Evolutionary conservation across 2,797 vertebrate genomes (phyloP), one percentile per base, ranked within the genome.

Genomic region (Nyctalus aviator): DNA sequence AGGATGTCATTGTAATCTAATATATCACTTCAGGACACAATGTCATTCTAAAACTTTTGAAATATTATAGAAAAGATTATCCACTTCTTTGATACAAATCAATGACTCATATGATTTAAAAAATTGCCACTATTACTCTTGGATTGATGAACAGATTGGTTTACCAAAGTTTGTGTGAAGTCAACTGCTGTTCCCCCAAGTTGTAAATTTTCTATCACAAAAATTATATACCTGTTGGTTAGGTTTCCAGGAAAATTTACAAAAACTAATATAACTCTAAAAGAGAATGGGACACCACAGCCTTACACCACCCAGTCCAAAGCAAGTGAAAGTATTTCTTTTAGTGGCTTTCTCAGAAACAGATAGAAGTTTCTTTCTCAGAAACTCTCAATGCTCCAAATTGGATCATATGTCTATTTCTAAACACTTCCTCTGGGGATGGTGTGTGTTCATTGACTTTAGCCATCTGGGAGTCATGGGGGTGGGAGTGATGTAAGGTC

Each of bases 1-100:
- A 79, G 72, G 50, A 62, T 95, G 95, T 96, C 90, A 57, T 92
- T 95, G 73, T 94, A 89, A 92, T 95, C 68, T 94, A 95, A 97
- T 97, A 83, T 92, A 93, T 97, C 85, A 96, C 85, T 92, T 87
- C 20, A 86, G 79, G 90, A 95, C 35, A 96, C 55, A 91, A 59
- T 93, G 92, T 87, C 93, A 91, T 48, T 96, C 50, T 35, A 46
- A 46, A 81, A 87, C 77, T 89, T 94, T 69, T 95, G 75, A 96
- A 95, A 92, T 92, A 94, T 73, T 93, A 64, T 83, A 90, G 87
- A 83, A 92, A 95, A 92, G 18, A 96, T 87, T 75, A 66, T 82
- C 76, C 21, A 66, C 13, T 71, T 84, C 68, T 94, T 81, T 71
- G 79, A 17, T 90, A 72, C 12, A 10, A 62, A 82, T 66, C 50